Base-by-base conservation (phyloP, 2,797 vertebrate species). In the Pangasius larnaudii region DNA sequence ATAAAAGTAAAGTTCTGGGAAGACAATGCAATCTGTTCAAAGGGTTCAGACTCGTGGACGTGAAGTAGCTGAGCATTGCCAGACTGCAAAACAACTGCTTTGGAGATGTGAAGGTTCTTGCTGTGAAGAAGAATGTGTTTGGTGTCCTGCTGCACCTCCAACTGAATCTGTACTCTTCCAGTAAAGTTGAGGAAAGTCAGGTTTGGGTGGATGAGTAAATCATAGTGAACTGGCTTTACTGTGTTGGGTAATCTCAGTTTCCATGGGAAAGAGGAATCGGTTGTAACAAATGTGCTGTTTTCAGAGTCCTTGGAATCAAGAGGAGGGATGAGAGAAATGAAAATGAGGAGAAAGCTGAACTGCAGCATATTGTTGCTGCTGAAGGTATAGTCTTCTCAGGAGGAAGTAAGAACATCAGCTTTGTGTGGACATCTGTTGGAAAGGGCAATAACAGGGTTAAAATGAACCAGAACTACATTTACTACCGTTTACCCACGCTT, bases 171-270 rank as follows among this genome's bases (percentile, higher is more conserved):
- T 0, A 94, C 93, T 0, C 94, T 91, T 4, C 97, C 98, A 0
- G 88, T 88, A 86, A 98, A 98, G 88, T 95, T 93, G 4, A 96
- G 91, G 1, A 94, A 95, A 91, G 96, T 98, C 88, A 99, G 94
- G 93, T 99, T 98, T 39, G 97, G 97, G 10, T 99, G 97, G 87
- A 99, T 91, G 87, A 93, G 93, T 46, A 99, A 96, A 65, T 96
- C 92, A 3, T 99, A 99, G 87, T 95, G 97, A 80, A 96, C 10
- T 1, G 97, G 98, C 10, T 89, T 51, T 11, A 98, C 58, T 0
- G 94, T 90, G 88, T 90, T 89, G 2, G 97, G 96, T 33, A 99
- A 96, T 82, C 98, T 94, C 91, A 97, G 95, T 59, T 93, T 94
- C 97, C 97, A 99, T n/a, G 97, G 97, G 87, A 97, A 98, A 0